A percentile compares a stretch with the other conserved stretches of the same genome.
Evolutionary conservation across 2,797 vertebrate genomes (phyloP).

Genomic region (Centropyge bicolor): DNA sequence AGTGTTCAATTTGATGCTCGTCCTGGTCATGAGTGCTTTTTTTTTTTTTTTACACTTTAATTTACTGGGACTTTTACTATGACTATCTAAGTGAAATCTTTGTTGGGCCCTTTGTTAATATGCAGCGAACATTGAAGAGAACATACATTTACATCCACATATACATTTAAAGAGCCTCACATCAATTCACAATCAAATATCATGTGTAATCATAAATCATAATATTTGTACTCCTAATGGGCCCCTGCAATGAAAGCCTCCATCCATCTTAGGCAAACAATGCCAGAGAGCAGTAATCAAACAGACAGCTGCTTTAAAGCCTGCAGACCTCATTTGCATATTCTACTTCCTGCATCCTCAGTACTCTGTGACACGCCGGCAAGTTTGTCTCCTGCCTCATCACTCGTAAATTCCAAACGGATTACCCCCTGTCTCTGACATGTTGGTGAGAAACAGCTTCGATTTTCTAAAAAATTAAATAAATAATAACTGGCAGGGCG

Average conservation of each 20-base stretch:
- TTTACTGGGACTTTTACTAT: conserved; percentile 25
- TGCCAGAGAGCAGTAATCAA: conserved; percentile 74
- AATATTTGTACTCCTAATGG: conserved; percentile 77
- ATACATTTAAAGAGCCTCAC: conserved; percentile 35
- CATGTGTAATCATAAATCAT: conserved; percentile 75
- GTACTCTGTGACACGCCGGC: conserved; percentile 69
- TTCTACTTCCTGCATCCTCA: conserved; percentile 77
- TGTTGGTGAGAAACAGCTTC: conserved; percentile 79
- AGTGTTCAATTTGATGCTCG: conserved; percentile 42
- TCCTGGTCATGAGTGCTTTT: conserved; percentile 16
- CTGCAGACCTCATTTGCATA: conserved; percentile 79
- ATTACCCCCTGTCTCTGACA: conserved; percentile 84
- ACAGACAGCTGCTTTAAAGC: conserved; percentile 77
- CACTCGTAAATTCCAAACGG: conserved; percentile 83
- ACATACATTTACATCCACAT: neutral
- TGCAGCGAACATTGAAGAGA: neutral
- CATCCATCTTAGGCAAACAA: conserved; percentile 79
- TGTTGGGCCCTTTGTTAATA: neutral
- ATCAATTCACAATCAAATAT: conserved; percentile 52
- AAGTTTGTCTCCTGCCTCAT: conserved; percentile 82
- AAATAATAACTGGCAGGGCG: conserved; percentile 81
- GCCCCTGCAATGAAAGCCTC: conserved; percentile 67
- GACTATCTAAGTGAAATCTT: neutral
- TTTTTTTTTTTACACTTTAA: conserved; percentile 46
- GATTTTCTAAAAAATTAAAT: conserved; percentile 76